phyloP scores from a whole-genome alignment of 2,113 vertebrate species.

The Ursus arctos region DNA sequence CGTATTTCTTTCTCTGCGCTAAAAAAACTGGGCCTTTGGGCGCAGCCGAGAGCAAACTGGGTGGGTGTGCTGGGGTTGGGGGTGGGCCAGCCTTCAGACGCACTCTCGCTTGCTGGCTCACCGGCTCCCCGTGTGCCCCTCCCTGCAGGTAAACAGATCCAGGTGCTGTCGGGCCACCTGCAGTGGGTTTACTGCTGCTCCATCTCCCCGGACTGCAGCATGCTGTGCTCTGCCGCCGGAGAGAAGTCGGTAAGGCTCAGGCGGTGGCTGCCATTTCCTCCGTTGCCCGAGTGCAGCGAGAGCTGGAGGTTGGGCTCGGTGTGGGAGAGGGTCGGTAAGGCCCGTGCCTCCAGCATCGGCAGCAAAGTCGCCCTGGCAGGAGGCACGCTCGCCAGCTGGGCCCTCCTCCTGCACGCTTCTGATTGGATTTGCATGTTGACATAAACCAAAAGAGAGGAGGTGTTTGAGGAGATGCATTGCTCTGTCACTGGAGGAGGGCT shows the following conservation, averaged over 20 bases:
- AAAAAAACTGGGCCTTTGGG: not conserved
- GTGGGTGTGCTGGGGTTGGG: not conserved
- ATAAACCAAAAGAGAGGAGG: not conserved
- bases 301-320: not conserved
- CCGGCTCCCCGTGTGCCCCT: not conserved
- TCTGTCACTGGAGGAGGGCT: not conserved
- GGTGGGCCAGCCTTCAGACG: too few relatives aligned
- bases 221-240: conserved; percentile 95
- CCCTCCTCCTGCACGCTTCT: not conserved
- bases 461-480: not conserved
- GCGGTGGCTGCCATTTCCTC: fast-evolving
- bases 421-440: not conserved
- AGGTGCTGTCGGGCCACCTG: conserved; percentile 93
- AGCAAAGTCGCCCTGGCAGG: not conserved
- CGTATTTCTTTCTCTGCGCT: not conserved
- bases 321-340: not conserved
- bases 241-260: conserved; percentile 94
- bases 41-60: not conserved
- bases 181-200: conserved; percentile 97
- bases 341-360: not conserved
- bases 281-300: not conserved
- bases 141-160: conserved; percentile 91
- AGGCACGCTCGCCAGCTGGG: not conserved
- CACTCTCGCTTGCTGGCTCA: too few relatives aligned
- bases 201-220: conserved; percentile 96